Percentiles rank a stretch among this genome's conserved stretches.
phyloP scores from a whole-genome alignment of 2,888 invertebrate genomes.

The Lasioglossum morio region DNA sequence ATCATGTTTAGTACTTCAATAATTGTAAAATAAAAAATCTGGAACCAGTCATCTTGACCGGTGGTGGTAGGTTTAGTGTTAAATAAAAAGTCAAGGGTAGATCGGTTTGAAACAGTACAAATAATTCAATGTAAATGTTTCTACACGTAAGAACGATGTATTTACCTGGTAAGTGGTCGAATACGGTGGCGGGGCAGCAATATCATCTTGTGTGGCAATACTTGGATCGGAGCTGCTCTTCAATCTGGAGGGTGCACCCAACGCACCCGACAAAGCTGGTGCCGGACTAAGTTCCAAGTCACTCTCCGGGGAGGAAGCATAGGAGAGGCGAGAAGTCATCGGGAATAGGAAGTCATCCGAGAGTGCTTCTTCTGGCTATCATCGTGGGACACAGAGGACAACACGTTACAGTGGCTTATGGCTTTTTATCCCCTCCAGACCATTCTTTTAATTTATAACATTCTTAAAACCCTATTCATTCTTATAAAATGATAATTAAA shows the following conservation, averaged over 20 bases:
- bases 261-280: slow-evolving; percentile 86
- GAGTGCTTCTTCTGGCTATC: slow-evolving; percentile 96
- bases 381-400: slow-evolving; percentile 78
- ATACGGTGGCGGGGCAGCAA: slow-evolving; percentile 94
- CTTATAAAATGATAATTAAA: not conserved
- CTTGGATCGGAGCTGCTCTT: slow-evolving; percentile 95
- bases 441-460: slow-evolving; percentile 7
- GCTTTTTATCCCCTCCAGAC: slow-evolving; percentile 61
- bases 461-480: not conserved
- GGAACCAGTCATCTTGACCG: too few species aligned
- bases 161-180: slow-evolving; percentile 86
- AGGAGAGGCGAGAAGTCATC: slow-evolving; percentile 97
- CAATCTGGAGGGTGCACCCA: slow-evolving; percentile 87
- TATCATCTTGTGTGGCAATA: slow-evolving; percentile 96
- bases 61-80: too few species aligned
- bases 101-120: not conserved
- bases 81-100: not conserved
- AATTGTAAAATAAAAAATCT: too few species aligned
- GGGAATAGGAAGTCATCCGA: slow-evolving; percentile 99
- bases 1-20: too few species aligned
- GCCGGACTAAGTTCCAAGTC: slow-evolving; percentile 95
- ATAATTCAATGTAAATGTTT: not conserved
- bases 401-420: slow-evolving; percentile 74
- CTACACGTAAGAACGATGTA: not conserved
- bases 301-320: slow-evolving; percentile 98